Conservation (phyloP, 2,113 vertebrate species). For the Psephotus haematonotus region DNA sequence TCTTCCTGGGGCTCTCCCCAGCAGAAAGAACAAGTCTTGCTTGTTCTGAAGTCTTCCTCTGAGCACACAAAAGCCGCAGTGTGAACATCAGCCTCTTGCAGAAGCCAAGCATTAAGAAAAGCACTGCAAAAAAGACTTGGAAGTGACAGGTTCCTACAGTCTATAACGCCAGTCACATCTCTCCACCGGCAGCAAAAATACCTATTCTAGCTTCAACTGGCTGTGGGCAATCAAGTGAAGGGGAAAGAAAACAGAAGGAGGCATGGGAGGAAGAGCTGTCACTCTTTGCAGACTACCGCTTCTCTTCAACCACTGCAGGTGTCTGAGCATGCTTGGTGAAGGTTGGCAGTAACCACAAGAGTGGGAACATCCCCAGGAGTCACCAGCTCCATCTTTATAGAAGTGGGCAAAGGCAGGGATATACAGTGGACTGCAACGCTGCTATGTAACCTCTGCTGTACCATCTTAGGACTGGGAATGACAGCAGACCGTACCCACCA, state of each 20-base stretch:
- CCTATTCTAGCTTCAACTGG: not conserved
- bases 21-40: not conserved
- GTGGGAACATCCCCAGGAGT: not conserved
- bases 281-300: not conserved
- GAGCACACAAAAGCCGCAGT: not conserved
- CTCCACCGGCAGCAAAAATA: not conserved
- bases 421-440: not conserved
- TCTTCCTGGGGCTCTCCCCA: not conserved
- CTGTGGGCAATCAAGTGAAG: not conserved
- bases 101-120: not conserved
- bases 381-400: not conserved
- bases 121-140: not conserved
- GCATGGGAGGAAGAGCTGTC: not conserved
- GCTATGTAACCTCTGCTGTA: not conserved
- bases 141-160: not conserved
- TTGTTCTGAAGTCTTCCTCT: not conserved
- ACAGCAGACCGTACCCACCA: not conserved
- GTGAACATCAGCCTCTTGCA: not conserved
- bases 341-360: not conserved
- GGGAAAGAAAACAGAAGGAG: not conserved
- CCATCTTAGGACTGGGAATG: too few relatives aligned
- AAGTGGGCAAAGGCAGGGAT: not conserved
- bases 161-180: not conserved
- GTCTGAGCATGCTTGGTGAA: constrained; percentile 32
- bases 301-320: not conserved